These are phyloP conservation scores for Drosophila koepferae DNA, from an alignment of 2,888 invertebrate genomes.

Conservation along the genomic window DNA sequence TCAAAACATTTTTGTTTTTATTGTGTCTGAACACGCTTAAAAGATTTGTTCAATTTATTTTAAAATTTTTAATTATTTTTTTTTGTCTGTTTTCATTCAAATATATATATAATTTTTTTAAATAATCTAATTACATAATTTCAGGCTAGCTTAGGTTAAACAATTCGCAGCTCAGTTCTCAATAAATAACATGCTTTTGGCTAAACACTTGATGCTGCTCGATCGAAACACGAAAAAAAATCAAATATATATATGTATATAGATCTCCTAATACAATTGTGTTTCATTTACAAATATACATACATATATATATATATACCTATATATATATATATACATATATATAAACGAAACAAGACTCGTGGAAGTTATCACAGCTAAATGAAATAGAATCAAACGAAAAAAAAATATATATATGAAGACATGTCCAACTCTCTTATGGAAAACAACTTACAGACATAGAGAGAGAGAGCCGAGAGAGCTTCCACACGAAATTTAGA, in stretches of 20 bases:
- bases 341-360: slow-evolving; percentile 29
- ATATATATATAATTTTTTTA: not conserved
- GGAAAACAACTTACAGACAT: not conserved
- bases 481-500: slow-evolving; percentile 45
- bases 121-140: slow-evolving; percentile 33
- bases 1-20: not conserved
- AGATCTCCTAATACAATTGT: not conserved
- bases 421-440: slow-evolving; percentile 1
- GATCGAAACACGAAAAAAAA: slow-evolving; percentile 15
- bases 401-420: not conserved
- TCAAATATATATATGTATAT: slow-evolving; percentile 6
- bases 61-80: slow-evolving; percentile 18
- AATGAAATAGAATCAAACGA: slow-evolving; percentile 37
- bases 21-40: slow-evolving; percentile 5
- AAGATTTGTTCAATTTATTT: slow-evolving; percentile 10
- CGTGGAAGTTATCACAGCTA: slow-evolving; percentile 65
- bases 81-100: not conserved
- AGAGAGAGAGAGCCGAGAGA: slow-evolving; percentile 5
- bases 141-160: slow-evolving; percentile 40
- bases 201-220: slow-evolving; percentile 27
- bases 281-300: not conserved
- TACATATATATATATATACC: slow-evolving; percentile 22
- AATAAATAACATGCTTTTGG: slow-evolving; percentile 55
- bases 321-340: slow-evolving; percentile 13
- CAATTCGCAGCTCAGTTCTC: slow-evolving; percentile 19